A percentile compares a stretch with the other conserved stretches of the same genome.
Conservation (phyloP, 2,113 vertebrate species). For the Platichthys stellatus region DNA sequence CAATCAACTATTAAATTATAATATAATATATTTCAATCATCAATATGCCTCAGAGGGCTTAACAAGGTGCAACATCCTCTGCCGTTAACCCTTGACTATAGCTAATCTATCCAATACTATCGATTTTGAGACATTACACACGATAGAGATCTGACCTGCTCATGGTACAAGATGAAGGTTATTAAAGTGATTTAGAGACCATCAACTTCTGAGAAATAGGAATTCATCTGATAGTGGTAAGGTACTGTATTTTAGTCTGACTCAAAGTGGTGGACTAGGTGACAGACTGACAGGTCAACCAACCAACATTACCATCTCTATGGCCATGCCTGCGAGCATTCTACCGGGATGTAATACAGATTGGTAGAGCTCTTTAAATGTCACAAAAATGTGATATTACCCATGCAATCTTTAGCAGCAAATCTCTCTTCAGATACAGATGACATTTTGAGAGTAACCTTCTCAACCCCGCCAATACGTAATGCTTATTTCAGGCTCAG, state of each 20-base stretch:
- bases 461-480: conserved; percentile 35
- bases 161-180: background rate
- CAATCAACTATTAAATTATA: no score
- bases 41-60: no score
- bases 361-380: conserved; percentile 30
- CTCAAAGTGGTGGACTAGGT: background rate
- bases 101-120: background rate
- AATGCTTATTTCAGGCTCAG: conserved; percentile 54
- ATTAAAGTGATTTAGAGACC: background rate
- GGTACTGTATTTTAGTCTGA: background rate
- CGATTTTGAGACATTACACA: background rate
- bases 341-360: conserved; percentile 7
- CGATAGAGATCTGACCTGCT: background rate
- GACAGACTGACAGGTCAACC: background rate
- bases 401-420: conserved; percentile 29
- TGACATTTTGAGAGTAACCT: conserved; percentile 66
- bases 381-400: conserved; percentile 38
- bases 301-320: background rate
- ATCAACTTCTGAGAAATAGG: background rate
- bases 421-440: conserved; percentile 45
- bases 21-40: no score
- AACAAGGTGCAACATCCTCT: no score
- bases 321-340: background rate
- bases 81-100: no score
- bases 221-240: background rate